Percentiles rank a stretch among this genome's conserved stretches.
These are phyloP conservation scores for Amphipoea lucens DNA, from an alignment of 2,888 invertebrate species.

Conservation along the genomic window DNA sequence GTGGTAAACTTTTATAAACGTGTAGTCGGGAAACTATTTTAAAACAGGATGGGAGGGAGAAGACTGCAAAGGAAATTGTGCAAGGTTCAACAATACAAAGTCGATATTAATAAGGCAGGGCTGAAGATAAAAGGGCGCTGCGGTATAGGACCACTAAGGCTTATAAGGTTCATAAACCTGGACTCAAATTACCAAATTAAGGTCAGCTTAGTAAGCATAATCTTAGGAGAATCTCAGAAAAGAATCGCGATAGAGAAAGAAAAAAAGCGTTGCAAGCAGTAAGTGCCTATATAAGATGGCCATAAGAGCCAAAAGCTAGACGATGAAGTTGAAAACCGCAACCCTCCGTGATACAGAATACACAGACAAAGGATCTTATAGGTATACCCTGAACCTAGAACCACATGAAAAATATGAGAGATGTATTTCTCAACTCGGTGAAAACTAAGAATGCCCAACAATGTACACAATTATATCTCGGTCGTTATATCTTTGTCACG, in stretches of 20 bases:
- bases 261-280: not conserved
- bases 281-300: too few relatives aligned
- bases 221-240: not conserved
- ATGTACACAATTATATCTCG: not conserved
- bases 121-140: not conserved
- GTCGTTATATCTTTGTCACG: not conserved
- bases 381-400: not conserved
- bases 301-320: not conserved
- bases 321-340: not conserved
- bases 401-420: constrained; percentile 1
- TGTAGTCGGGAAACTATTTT: constrained; percentile 28
- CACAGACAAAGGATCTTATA: not conserved
- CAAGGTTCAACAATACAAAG: constrained; percentile 11
- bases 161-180: not conserved
- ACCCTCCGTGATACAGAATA: not conserved
- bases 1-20: constrained; percentile 20
- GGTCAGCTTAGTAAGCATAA: too few relatives aligned
- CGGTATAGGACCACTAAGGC: too few relatives aligned
- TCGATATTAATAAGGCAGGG: constrained; percentile 4
- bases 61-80: constrained; percentile 1
- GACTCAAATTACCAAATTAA: not conserved
- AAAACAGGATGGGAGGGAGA: not conserved
- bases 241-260: too few relatives aligned
- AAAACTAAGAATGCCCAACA: constrained; percentile 26
- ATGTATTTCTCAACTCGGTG: not conserved